Base-by-base conservation (phyloP, 2,888 invertebrate species). In the Brachypalpus laphriformis region DNA sequence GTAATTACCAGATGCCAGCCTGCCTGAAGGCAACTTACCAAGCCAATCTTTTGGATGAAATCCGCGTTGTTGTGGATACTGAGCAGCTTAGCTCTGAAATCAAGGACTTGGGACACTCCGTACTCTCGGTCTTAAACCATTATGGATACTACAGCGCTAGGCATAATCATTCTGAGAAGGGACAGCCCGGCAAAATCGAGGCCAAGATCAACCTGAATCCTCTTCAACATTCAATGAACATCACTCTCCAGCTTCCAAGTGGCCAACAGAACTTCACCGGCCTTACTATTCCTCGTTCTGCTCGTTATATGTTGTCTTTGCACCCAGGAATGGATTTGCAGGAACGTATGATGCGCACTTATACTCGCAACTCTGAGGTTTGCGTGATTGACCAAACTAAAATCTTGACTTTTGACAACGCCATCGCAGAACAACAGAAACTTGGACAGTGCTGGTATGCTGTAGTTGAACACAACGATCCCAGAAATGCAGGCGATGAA, bases 391-490 rank as follows among this genome's bases (percentile, higher is more conserved):
- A 95, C 87, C 92, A 93, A 31, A 93, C 91, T 61, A 91, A 91
- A 65, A 93, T 94, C 59, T 93, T 91, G 87, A 95, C 96, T 1
- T 96, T 96, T 91, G 95, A 95, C 91, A 93, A 94, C 89, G 93
- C 93, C 47, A 92, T 93, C 34, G 95, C 94, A 89, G 92, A 93
- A 9, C n/a, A 83, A 2, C 92, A 94, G 87, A 90, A 92, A 31
- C 87, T 93, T 89, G 91, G 93, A 88, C 88, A 92, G 7, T 93
- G 93, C 34, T 95, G 95, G 95, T 94, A 95, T 87, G 94, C 95
- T 0, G 92, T 94, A 77, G 91, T 94, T 90, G 93, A 93, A 40
- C 93, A 94, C 82, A 92, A 92, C 31, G 89, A 88, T 49, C 87
- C 90, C 71, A 82, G 90, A 68, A 89, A 89, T 34, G 89, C 90